Evolutionary conservation across 2,113 vertebrate species (phyloP).

Genomic region (Cottus gobio): DNA sequence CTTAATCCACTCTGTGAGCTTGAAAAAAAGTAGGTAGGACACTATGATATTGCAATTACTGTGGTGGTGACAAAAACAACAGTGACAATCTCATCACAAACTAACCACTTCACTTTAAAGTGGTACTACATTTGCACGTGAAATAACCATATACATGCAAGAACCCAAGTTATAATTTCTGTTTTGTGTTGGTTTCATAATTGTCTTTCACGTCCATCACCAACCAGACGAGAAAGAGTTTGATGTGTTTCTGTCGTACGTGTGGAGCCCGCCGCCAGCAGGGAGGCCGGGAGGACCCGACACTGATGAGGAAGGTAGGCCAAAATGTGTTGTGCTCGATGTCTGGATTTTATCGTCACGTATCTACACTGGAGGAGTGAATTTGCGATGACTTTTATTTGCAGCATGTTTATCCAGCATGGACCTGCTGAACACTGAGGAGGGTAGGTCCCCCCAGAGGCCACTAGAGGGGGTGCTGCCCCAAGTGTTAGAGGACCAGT

Average conservation of each 20-base stretch:
- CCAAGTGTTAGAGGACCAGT: conserved; percentile 86
- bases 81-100: background rate
- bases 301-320: conserved; percentile 38
- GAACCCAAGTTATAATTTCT: background rate
- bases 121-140: background rate
- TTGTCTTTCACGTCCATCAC: background rate
- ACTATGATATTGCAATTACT: background rate
- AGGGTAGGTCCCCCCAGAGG: background rate
- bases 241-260: conserved; percentile 90
- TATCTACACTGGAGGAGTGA: background rate
- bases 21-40: background rate
- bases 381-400: background rate
- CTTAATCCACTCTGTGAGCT: background rate
- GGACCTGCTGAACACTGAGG: background rate
- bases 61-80: background rate
- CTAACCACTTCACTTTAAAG: background rate
- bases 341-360: background rate
- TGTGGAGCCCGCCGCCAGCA: conserved; percentile 65
- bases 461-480: conserved; percentile 72
- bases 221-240: conserved; percentile 86
- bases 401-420: conserved; percentile 10
- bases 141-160: background rate
- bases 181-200: background rate
- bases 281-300: conserved; percentile 1
- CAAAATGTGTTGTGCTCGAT: background rate